Conservation (phyloP, 2,113 vertebrate genomes). For the Carettochelys insculpta region DNA sequence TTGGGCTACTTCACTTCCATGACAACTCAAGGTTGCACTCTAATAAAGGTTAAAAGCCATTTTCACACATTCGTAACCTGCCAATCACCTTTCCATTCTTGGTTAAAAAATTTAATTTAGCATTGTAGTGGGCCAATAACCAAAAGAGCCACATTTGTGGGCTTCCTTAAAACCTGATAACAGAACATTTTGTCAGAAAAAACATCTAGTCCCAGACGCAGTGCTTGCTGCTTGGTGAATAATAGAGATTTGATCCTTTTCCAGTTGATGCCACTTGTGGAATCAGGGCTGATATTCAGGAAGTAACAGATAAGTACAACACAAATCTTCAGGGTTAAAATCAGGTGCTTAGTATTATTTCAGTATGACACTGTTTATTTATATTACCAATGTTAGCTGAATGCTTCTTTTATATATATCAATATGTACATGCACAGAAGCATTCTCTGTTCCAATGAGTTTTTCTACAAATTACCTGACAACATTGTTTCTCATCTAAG, state of each 20-base stretch:
- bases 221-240: neutral
- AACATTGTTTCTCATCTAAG: neutral
- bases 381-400: accelerated
- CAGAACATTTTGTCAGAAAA: neutral
- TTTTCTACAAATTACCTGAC: accelerated
- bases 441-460: accelerated
- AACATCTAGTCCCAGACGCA: neutral
- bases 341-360: neutral
- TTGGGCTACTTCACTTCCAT: no score
- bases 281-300: neutral
- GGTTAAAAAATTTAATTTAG: no score
- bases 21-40: no score
- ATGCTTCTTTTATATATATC: accelerated
- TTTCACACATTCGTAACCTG: no score
- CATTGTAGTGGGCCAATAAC: no score
- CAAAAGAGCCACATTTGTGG: no score
- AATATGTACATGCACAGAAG: accelerated
- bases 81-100: no score
- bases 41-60: no score
- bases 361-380: neutral
- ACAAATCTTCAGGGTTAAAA: neutral
- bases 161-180: neutral
- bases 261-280: neutral
- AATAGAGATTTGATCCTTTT: neutral
- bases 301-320: neutral